These are phyloP conservation scores for Amorpha juglandis DNA, from an alignment of 2,888 invertebrate genomes.

Conservation along the genomic window DNA sequence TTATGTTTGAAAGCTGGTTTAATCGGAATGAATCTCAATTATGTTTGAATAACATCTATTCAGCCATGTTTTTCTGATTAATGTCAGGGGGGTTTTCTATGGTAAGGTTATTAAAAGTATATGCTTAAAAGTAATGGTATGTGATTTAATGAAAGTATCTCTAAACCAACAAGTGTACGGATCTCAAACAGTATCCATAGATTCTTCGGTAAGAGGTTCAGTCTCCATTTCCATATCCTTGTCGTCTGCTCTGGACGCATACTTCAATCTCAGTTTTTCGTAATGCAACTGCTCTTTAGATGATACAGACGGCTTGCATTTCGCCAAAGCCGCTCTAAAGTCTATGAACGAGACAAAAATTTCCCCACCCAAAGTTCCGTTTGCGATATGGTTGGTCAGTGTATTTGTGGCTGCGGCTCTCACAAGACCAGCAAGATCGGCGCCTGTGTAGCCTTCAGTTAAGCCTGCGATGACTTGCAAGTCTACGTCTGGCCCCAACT, in stretches of 20 bases:
- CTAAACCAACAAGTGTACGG: conserved; percentile 50
- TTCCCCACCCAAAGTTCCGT: conserved; percentile 79
- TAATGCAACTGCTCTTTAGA: conserved; percentile 91
- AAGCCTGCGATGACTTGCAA: conserved; percentile 88
- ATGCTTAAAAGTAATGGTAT: conserved; percentile 46
- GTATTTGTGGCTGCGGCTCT: conserved; percentile 93
- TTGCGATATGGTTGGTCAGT: conserved; percentile 89
- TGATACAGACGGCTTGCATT: conserved; percentile 94
- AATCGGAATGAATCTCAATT: too few species aligned
- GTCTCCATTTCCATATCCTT: conserved; percentile 85
- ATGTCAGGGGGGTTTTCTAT: too few species aligned
- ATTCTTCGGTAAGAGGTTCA: conserved; percentile 74
- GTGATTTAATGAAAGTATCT: conserved; percentile 50
- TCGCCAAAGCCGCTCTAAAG: conserved; percentile 89
- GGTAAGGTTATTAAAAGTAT: conserved; percentile 39
- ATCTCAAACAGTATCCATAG: conserved; percentile 79
- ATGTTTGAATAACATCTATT: too few species aligned
- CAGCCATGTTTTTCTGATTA: too few species aligned
- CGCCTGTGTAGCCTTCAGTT: conserved; percentile 94
- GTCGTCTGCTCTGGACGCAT: conserved; percentile 81
- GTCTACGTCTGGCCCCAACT: conserved; percentile 89
- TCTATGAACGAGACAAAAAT: conserved; percentile 88
- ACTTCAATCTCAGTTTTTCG: conserved; percentile 88
- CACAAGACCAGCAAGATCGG: conserved; percentile 95
- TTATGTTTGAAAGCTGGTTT: too few species aligned